Conservation (phyloP, 2,888 invertebrate species). For the Apantesis nais region DNA sequence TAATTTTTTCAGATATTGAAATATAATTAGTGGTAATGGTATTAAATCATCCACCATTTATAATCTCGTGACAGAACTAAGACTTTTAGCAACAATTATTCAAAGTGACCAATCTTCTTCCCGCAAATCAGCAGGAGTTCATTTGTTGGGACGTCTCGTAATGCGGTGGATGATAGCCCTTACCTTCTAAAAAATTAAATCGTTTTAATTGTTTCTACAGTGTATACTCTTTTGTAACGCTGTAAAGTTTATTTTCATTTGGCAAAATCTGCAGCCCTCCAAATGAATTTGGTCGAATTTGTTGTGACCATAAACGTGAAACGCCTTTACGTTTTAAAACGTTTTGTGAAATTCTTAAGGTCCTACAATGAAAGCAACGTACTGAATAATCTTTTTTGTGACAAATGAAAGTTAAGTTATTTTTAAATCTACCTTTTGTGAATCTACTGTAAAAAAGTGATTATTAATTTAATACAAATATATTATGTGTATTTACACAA, state of each 20-base stretch:
- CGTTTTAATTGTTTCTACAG: constrained; percentile 28
- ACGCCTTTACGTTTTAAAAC: constrained; percentile 40
- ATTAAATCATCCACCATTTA: neutral
- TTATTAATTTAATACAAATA: too few species aligned
- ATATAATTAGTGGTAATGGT: too few species aligned
- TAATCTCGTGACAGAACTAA: neutral
- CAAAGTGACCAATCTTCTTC: constrained; percentile 45
- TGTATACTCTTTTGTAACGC: constrained; percentile 7
- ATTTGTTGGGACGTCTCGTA: constrained; percentile 38
- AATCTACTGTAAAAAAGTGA: neutral
- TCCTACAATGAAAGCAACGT: constrained; percentile 27
- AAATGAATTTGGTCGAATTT: constrained; percentile 29
- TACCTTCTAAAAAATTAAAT: constrained; percentile 48
- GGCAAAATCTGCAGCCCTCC: constrained; percentile 9
- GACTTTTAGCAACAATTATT: constrained; percentile 26
- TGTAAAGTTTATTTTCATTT: constrained; percentile 32
- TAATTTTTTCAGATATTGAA: too few species aligned
- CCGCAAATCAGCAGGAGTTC: constrained; percentile 40
- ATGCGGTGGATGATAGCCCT: constrained; percentile 38
- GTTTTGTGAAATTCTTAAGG: constrained; percentile 31
- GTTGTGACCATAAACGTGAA: constrained; percentile 43
- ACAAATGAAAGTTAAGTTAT: neutral
- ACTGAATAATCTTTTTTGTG: neutral
- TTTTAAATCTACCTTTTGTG: neutral
- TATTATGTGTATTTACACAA: too few species aligned